Evolutionary conservation across 2,797 vertebrate species (phyloP), one percentile per base, ranked within the genome.

Genomic region (Triplophysa yarkandensis): DNA sequence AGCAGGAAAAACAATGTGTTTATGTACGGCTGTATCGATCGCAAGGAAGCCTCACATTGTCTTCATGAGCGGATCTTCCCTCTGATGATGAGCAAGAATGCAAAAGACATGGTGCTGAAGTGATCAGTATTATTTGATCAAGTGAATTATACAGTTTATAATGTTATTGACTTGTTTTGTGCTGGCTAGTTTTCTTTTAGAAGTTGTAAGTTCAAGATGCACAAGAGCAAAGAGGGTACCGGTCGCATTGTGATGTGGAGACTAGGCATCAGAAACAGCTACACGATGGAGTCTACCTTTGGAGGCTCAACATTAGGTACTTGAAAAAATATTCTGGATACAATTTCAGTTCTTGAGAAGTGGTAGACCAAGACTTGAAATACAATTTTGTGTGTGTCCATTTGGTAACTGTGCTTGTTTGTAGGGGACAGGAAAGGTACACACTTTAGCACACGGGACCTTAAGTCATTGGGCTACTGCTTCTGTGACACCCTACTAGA

Each of bases 11-110:
- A 92, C 88, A 97, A 98, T 0, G 91, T 94, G 63, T 98, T 98
- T 84, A 93, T 98, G 92, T 98, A 98, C 0, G 96, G 97, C 43
- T 99, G 97, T 1, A 91, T 88, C 17, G 88, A 82, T 17, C 57
- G 66, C 0, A 17, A 65, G 0, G 61, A 83, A 0, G 36, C 74
- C 0, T 50, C 87, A 0, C 74, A 62, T 1, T 88, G 88, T 82
- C 91, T 95, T 41, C 84, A 83, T 0, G 94, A 95, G 74, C 91
- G 92, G 0, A 50, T 98, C 75, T 97, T 98, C 81, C 96, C 96
- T 6, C 85, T 98, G 4, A 99, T 99, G 97, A 88, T 99, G 88
- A 98, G 96, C 92, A 98, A 97, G 82, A 99, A 98, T 0, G 90
- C 90, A 6, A 89, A 88, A 0, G 88, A 95, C 71, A 95, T 95